Conservation (phyloP, 1,140 invertebrate species). For the Sminthurinus signatus region DNA sequence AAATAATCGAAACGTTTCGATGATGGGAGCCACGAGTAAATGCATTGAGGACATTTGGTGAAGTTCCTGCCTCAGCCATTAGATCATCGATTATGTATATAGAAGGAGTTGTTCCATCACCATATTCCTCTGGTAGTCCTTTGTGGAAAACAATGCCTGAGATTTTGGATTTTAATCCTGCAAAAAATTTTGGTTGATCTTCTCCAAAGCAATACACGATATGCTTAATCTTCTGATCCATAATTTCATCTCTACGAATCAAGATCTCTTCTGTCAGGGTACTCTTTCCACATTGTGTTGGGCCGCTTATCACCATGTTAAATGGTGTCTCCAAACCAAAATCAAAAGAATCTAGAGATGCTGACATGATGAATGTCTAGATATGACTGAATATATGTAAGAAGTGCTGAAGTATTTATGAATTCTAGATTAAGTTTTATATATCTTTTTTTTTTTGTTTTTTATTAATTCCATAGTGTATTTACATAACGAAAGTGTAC, state of each 20-base stretch:
- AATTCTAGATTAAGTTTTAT: neutral
- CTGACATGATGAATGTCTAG: neutral
- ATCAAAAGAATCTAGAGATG: conserved; percentile 4
- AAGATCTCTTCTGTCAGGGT: neutral
- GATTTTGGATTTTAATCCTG: neutral
- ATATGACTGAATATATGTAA: neutral
- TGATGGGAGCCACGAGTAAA: conserved; percentile 9
- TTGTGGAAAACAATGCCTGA: conserved; percentile 9
- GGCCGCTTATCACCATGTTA: neutral
- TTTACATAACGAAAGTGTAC: neutral
- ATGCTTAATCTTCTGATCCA: neutral
- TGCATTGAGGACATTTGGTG: neutral
- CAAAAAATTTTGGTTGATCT: conserved; percentile 4
- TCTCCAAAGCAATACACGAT: conserved; percentile 12
- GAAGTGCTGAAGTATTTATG: neutral
- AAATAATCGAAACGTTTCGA: neutral
- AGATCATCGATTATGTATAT: conserved; percentile 9
- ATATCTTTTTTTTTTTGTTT: neutral
- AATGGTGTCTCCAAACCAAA: neutral
- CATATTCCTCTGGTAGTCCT: conserved; percentile 5
- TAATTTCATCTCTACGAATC: neutral
- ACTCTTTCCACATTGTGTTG: conserved; percentile 5
- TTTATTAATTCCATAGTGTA: neutral
- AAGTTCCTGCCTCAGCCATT: neutral
- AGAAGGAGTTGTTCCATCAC: neutral